Evolutionary conservation across 1,140 invertebrate species (phyloP), one percentile per base, ranked within the genome.

Genomic region (Papilio polyxenes): DNA sequence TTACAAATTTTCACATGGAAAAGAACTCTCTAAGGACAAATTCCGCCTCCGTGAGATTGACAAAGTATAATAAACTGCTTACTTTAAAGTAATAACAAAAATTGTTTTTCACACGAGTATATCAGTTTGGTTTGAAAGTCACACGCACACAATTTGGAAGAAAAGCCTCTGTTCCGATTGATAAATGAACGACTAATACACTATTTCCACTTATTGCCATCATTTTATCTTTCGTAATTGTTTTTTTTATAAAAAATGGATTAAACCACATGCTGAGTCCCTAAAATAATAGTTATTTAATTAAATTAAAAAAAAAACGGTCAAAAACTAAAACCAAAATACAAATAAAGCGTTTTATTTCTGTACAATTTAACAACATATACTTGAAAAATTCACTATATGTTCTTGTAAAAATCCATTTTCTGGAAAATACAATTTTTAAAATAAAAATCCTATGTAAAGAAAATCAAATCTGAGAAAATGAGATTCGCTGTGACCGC

Each of bases 381-480:
- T 69, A 11, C 65, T 37, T 37, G 13, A 37, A 72, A 72, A 4
- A 13, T 65, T 31, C 15, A 17, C 15, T 59, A 17, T n/a, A n/a
- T 56, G 15, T 20, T 51, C 49, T 51, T 51, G 10, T 51, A 51
- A 59, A 17, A 9, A 59, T 37, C 23, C 11, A 72, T 72, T 37
- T 72, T 72, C n/a, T n/a, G 37, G 31, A 72, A 72, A 72, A 72
- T 17, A 2, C 65, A 72, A 72, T 40, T 40, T n/a, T 72, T 15
- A 72, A 72, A 72, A 72, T 72, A 72, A 72, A 37, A 72, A 40
- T 72, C 31, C 20, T 72, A 72, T 69, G 3, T 37, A 72, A 37
- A 72, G 65, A 40, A 72, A 72, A 72, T 72, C 65, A 72, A 72
- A 72, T 72, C 65, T 40, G 31, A 72, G 65, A 65, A 65, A 31